Percentiles rank a stretch among this genome's conserved stretches.
Evolutionary conservation across 2,113 vertebrate species (phyloP).

Genomic region (Myiagra hebetior): DNA sequence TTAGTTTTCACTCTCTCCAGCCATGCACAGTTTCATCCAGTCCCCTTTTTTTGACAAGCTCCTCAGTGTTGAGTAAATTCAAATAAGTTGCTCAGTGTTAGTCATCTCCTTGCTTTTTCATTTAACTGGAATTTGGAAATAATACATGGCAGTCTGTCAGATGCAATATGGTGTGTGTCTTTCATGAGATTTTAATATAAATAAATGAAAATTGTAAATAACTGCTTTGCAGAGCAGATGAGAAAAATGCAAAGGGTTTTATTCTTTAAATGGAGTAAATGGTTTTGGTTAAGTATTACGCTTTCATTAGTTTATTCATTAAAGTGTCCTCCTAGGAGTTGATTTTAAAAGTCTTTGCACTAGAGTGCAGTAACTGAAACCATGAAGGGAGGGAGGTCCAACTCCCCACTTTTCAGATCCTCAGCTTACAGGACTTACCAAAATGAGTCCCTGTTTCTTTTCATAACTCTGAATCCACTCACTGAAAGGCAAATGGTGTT

Average conservation of each 20-base stretch:
- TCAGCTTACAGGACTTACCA: background rate
- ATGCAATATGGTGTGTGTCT: background rate
- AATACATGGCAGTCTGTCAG: constrained; percentile 9
- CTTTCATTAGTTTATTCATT: constrained; percentile 39
- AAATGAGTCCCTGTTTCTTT: background rate
- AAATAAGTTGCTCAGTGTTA: background rate
- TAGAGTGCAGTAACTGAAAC: background rate
- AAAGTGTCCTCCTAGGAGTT: constrained; percentile 3
- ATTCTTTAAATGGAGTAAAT: background rate
- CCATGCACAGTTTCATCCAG: background rate
- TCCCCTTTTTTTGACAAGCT: background rate
- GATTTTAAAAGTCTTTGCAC: background rate
- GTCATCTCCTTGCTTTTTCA: constrained; percentile 16
- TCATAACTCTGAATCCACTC: background rate
- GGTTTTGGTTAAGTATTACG: background rate
- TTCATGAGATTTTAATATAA: constrained; percentile 57
- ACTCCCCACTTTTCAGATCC: background rate
- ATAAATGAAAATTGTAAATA: constrained; percentile 44
- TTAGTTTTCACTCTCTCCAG: background rate
- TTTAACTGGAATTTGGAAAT: constrained; percentile 46
- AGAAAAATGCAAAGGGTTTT: background rate
- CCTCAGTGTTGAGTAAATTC: background rate
- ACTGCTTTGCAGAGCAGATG: background rate
- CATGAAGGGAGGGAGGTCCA: background rate
- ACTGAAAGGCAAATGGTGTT: background rate